Percentiles rank a stretch among this genome's conserved stretches.
Evolutionary conservation across 2,888 invertebrate genomes (phyloP).

Genomic region (Pyralis farinalis): DNA sequence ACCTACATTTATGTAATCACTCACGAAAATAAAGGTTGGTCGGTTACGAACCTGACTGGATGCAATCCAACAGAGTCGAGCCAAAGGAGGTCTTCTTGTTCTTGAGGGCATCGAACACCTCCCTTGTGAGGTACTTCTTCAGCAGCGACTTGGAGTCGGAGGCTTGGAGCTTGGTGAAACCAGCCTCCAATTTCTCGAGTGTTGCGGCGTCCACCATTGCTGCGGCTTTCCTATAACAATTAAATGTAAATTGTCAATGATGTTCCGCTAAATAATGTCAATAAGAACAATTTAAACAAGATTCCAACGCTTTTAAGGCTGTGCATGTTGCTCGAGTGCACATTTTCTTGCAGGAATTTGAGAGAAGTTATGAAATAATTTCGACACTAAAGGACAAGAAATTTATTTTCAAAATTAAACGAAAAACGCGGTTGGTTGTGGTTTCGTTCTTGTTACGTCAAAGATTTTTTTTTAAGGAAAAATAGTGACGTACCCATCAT

Average conservation of each 20-base stretch:
- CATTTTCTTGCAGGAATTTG: conserved; percentile 41
- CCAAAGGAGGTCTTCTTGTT: conserved; percentile 96
- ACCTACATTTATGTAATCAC: too few species aligned
- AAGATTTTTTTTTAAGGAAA: conserved; percentile 32
- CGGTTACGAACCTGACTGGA: conserved; percentile 90
- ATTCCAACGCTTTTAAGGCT: conserved; percentile 72
- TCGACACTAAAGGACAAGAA: conserved; percentile 13
- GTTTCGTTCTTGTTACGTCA: conserved; percentile 8
- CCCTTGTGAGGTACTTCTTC: conserved; percentile 96
- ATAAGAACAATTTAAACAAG: conserved; percentile 9
- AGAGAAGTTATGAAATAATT: conserved; percentile 11
- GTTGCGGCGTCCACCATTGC: conserved; percentile 96
- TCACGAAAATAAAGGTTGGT: too few species aligned
- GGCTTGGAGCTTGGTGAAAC: conserved; percentile 91
- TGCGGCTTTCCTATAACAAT: conserved; percentile 84
- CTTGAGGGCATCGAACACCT: conserved; percentile 95
- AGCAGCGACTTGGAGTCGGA: conserved; percentile 97
- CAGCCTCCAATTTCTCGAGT: conserved; percentile 94
- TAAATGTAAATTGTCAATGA: conserved; percentile 11
- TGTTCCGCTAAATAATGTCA: conserved; percentile 14
- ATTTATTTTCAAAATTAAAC: conserved; percentile 13
- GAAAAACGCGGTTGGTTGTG: conserved; percentile 17
- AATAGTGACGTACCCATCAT: conserved; percentile 53
- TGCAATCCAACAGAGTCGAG: conserved; percentile 95
- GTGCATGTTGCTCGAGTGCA: conserved; percentile 74